Base-by-base conservation (phyloP, 2,113 vertebrate species). In the Prunella fulvescens region DNA sequence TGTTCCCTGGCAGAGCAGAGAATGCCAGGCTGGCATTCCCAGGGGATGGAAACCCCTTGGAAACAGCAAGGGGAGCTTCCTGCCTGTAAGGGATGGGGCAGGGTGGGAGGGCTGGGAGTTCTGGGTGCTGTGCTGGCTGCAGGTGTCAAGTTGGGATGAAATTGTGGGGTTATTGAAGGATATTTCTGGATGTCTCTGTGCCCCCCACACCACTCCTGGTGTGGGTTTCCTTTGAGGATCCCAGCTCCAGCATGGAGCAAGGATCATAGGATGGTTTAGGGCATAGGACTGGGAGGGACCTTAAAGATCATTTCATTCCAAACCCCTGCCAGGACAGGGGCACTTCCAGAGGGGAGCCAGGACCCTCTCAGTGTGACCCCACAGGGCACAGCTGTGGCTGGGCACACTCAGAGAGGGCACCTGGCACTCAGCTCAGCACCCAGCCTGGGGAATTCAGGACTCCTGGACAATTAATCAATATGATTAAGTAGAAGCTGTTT, bases 11-110 rank as follows among this genome's bases (percentile, higher is more conserved):
- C 42, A 28, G 22, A 31, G 42, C 15, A 11, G 58, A 0, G 47
- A 26, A 1, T 24, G 9, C 44, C 11, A 35, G 76, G 45, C 87
- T 18, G 39, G 61, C 14, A 19, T 45, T 45, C 22, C 60, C 50
- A 31, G 25, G 48, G 19, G 9, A 54, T 47, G 56, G 28, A 72
- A 83, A 29, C 2, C 8, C 17, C 26, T 26, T 0, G 3, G 61
- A 25, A 58, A 78, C 33, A 44, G 56, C 22, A 10, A 40, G 28
- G 19, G n/a, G 8, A 58, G 28, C 17, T 64, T 40, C 19, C 4
- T 0, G 0, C 1, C 39, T 2, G 13, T 0, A 0, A 1, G 12
- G 51, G n/a, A 10, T 33, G 64, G 31, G 35, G 17, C 3, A 11
- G 0, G 11, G 62, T 0, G 5, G 71, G 44, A 23, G 1, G 14